Evolutionary conservation across 2,888 invertebrate genomes (phyloP).

Genomic region (Penaeus monodon): DNA sequence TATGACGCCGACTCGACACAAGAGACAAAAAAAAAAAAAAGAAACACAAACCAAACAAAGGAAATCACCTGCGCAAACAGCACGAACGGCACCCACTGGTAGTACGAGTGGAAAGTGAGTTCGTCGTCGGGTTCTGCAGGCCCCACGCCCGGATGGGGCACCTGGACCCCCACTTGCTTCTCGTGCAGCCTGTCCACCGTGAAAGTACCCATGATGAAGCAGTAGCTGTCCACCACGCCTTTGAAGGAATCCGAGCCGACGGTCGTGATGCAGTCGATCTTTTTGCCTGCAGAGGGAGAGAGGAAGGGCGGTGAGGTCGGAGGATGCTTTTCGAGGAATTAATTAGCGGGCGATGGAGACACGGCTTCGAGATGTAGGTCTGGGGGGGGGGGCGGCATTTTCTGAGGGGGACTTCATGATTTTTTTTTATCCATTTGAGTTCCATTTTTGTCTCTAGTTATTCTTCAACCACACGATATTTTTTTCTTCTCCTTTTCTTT

Average conservation of each 20-base stretch:
- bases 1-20: no score
- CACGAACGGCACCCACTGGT: constrained; percentile 95
- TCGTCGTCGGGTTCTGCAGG: constrained; percentile 76
- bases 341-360: neutral
- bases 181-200: constrained; percentile 57
- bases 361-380: neutral
- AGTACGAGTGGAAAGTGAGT: constrained; percentile 86
- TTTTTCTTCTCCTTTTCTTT: no score
- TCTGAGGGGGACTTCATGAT: neutral
- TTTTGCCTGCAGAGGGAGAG: constrained; percentile 32
- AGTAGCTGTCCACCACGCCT: constrained; percentile 59
- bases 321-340: neutral
- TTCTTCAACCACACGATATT: no score
- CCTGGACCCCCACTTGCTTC: constrained; percentile 10
- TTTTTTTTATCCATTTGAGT: no score
- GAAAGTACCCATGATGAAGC: constrained; percentile 65
- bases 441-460: no score
- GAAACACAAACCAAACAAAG: no score
- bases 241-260: constrained; percentile 23
- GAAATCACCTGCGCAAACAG: constrained; percentile 69
- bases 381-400: neutral
- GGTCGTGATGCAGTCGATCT: constrained; percentile 47
- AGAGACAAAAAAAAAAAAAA: no score
- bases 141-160: constrained; percentile 60
- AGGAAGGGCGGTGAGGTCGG: neutral